Percentiles rank a stretch among this genome's conserved stretches.
Evolutionary conservation across 2,113 vertebrate species (phyloP).

Genomic region (Platysteira castanea): DNA sequence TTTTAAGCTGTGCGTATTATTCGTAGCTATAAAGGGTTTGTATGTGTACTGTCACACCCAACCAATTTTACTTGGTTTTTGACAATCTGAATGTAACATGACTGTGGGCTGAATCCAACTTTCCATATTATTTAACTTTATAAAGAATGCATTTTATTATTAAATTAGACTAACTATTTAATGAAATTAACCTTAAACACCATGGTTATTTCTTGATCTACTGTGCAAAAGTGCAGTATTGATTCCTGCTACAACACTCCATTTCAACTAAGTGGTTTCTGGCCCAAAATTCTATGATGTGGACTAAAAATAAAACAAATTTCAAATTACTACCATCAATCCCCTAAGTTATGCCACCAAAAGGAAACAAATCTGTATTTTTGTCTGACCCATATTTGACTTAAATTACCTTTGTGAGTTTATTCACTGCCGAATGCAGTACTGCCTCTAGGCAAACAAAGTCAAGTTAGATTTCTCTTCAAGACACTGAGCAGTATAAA

Average conservation of each 20-base stretch:
- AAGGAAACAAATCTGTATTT: slow-evolving; percentile 83
- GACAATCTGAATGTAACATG: neutral
- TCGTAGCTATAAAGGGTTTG: slow-evolving; percentile 28
- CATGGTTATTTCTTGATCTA: neutral
- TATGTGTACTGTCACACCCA: slow-evolving; percentile 30
- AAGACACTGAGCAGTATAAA: slow-evolving; percentile 80
- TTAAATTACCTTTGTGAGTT: slow-evolving; percentile 69
- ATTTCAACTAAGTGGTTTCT: slow-evolving; percentile 1
- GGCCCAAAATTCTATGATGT: neutral
- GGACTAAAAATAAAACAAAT: neutral
- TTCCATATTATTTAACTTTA: neutral
- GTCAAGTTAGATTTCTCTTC: slow-evolving; percentile 62
- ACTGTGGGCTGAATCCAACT: neutral
- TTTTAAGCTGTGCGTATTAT: neutral
- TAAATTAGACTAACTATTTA: neutral
- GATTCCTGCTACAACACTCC: neutral
- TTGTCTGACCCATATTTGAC: slow-evolving; percentile 80
- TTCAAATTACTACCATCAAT: neutral
- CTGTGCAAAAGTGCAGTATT: neutral
- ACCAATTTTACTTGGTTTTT: neutral
- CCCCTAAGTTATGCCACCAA: slow-evolving; percentile 40
- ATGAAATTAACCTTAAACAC: neutral
- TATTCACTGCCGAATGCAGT: slow-evolving; percentile 60
- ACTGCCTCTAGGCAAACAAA: slow-evolving; percentile 55
- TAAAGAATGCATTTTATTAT: neutral